Evolutionary conservation across 2,888 invertebrate genomes (phyloP), one percentile per base, ranked within the genome.

Genomic region (Philhelius pedissequus): DNA sequence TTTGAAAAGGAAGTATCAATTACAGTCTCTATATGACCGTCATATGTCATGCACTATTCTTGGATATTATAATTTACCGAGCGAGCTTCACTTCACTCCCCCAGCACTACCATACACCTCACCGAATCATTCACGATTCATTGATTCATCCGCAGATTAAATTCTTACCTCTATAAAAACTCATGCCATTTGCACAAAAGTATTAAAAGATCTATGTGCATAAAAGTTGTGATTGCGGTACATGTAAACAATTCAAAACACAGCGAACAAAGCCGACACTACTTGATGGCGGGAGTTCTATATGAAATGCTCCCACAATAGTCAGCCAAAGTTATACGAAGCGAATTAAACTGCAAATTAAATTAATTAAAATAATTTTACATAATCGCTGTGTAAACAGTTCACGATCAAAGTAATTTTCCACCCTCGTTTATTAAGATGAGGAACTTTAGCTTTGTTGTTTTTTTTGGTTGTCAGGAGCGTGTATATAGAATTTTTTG

Each of bases 351-450:
- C 66, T 54, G 76, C 71, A 60, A 79, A 84, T 84, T 84, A 84
- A 84, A 71, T 84, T 84, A 84, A 84, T 84, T 84, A 71, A 84
- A 84, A 84, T 84, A 84, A 80, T 84, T 84, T 80, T 52, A 48
- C 84, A 80, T 84, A 84, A 84, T 84, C 40, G 40, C 66, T 27
- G 75, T 71, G 84, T 71, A 80, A 71, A 80, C 75, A 76, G 84
- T 84, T 84, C 84, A 84, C 84, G 84, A 84, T 80, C 84, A 60
- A 76, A 84, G 84, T 68, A 75, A 84, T 80, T 84, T 76, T 79
- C 84, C 84, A 84, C 84, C 84, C 84, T 71, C 76, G 68, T 75
- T 52, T 74, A 70, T 78, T 76, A 80, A 50, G 75, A 66, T 48
- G 71, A 15, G 75, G 18, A 71, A 32, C 18, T 35, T 18, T 22